Base-by-base conservation (phyloP, 2,797 vertebrate genomes). In the Taenioides sp. region DNA sequence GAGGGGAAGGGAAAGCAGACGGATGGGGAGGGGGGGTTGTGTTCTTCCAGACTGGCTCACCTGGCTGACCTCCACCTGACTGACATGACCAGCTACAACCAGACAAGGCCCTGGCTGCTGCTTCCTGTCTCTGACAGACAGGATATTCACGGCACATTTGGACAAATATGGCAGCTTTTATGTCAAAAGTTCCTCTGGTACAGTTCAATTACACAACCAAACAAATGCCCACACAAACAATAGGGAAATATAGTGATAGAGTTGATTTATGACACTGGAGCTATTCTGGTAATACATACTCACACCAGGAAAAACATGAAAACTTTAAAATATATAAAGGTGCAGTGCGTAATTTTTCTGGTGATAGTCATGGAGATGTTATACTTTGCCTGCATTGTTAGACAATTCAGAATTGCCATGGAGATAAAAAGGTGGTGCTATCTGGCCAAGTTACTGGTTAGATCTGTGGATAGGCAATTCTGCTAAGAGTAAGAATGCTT, bases 51-150 rank as follows among this genome's bases (percentile, higher is more conserved):
- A 76, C 75, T 77, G 83, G 72, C 52, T 89, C 88, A 91, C 88
- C 88, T 91, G 88, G 80, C 76, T 80, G 67, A 59, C 57, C 57
- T 59, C 57, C 57, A 59, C 57, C 57, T 89, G 85, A 87, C 86
- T 86, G 75, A 23, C 65, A 14, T 84, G 74, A 69, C 74, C 78
- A 72, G 78, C 74, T 57, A 76, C 59, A 72, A 76, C 78, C 84
- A 90, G 80, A 84, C 80, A 65, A 74, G 70, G 74, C 60, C 37
- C 73, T 70, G 79, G 62, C 72, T 70, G 78, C 50, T 85, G 77
- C 77, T 90, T 88, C 83, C 91, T 88, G 80, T 68, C 68, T 76
- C 77, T 80, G 80, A 81, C 83, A 81, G 89, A 87, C 91, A 90
- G 88, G 86, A 88, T 86, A 81, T 88, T 82, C 81, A 76, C 3